Evolutionary conservation across 2,113 vertebrate genomes (phyloP).

Genomic region (Phyllostomus discolor): DNA sequence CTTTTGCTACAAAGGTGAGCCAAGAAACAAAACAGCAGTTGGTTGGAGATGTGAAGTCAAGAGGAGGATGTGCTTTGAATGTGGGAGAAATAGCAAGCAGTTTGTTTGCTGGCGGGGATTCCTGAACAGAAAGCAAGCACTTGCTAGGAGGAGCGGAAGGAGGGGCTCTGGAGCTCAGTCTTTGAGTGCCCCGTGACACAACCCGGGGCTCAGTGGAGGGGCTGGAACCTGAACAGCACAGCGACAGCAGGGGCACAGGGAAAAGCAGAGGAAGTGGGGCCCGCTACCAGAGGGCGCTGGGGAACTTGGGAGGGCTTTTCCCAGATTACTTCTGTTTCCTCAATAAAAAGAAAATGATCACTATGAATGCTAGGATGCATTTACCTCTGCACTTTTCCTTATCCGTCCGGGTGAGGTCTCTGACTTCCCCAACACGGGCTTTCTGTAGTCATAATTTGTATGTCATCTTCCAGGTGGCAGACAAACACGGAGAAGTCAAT

Average conservation of each 20-base stretch:
- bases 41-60: background rate
- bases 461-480: background rate
- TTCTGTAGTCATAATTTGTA: background rate
- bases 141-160: background rate
- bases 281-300: background rate
- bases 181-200: too few species aligned
- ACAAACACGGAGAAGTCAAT: background rate
- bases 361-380: background rate
- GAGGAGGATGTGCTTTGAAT: background rate
- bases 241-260: too few species aligned
- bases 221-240: background rate
- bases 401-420: background rate
- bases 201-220: background rate
- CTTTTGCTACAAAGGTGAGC: background rate
- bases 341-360: background rate
- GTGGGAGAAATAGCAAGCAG: background rate
- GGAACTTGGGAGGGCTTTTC: background rate
- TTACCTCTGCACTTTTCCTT: background rate
- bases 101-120: background rate
- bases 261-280: background rate
- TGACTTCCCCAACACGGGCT: background rate
- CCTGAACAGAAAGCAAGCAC: background rate
- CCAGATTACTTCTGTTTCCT: background rate
- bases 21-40: background rate
- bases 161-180: background rate